Conservation (phyloP, 2,797 vertebrate genomes). For the Alectoris magna region DNA sequence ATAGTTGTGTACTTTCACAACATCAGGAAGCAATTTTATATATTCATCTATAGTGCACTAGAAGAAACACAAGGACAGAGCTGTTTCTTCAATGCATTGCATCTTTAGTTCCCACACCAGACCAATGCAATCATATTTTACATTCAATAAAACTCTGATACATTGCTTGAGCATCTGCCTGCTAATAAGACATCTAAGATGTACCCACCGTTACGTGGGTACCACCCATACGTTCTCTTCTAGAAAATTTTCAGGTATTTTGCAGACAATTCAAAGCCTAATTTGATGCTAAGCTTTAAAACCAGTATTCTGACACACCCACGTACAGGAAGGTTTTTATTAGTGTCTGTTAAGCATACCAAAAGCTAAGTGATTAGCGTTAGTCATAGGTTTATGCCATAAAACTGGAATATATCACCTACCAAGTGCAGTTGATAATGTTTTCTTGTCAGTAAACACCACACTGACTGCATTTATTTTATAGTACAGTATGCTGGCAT, state of each 20-base stretch:
- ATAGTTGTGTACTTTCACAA: neutral
- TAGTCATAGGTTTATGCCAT: neutral
- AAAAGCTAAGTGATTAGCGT: neutral
- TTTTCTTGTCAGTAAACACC: neutral
- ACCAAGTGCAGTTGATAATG: rapidly evolving
- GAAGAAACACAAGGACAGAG: neutral
- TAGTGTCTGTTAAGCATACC: neutral
- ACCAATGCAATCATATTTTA: rapidly evolving
- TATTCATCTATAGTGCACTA: neutral
- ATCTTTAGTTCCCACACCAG: neutral
- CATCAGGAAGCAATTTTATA: neutral
- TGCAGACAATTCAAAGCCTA: neutral
- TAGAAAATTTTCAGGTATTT: neutral
- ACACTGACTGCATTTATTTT: neutral
- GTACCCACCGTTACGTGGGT: neutral
- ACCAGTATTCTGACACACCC: neutral
- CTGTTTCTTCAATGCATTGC: neutral
- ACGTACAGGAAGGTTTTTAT: neutral
- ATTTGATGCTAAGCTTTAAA: neutral
- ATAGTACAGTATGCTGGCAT: neutral
- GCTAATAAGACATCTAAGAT: neutral
- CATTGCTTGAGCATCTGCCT: neutral
- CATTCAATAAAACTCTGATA: neutral
- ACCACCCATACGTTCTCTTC: neutral
- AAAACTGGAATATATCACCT: neutral